These are phyloP conservation scores for Amblyjoppa proteus DNA, from an alignment of 2,888 invertebrate species.

Conservation along the genomic window DNA sequence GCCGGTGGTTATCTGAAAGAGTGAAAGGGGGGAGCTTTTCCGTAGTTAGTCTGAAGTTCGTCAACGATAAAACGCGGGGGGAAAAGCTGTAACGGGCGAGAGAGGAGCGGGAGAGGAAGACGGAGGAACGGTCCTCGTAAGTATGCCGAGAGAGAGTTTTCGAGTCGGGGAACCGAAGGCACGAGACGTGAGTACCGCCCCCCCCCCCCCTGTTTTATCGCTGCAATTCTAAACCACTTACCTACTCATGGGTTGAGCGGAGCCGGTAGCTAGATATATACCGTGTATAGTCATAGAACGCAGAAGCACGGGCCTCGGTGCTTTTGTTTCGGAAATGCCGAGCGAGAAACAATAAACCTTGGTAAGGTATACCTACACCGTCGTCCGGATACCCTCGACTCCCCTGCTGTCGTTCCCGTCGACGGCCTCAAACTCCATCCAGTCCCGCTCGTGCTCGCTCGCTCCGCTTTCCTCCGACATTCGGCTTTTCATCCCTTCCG, in stretches of 20 bases:
- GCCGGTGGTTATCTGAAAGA: not conserved
- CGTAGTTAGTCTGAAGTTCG: not conserved
- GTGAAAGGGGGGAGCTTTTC: conserved; percentile 3
- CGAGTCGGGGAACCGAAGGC: conserved; percentile 35
- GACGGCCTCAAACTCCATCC: conserved; percentile 42
- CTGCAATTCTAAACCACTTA: conserved; percentile 68
- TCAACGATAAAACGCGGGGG: not conserved
- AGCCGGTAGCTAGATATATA: conserved; percentile 19
- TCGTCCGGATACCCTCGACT: conserved; percentile 3
- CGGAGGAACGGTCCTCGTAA: not conserved
- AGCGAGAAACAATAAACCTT: conserved; percentile 69
- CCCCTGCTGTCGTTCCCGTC: conserved; percentile 13
- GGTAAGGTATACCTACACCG: conserved; percentile 55
- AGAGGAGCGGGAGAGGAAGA: not conserved
- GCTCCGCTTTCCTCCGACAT: conserved; percentile 3
- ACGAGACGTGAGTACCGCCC: conserved; percentile 26
- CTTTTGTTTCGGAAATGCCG: conserved; percentile 66
- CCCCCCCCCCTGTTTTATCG: conserved; percentile 56
- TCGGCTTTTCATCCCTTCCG: conserved; percentile 24
- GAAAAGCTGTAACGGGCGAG: not conserved
- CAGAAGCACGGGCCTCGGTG: conserved; percentile 37
- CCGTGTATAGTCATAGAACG: conserved; percentile 17
- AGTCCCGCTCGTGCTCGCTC: conserved; percentile 19
- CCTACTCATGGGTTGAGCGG: conserved; percentile 43
- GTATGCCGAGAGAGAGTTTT: conserved; percentile 30